Evolutionary conservation across 92 coral and sea anemone species (phyloP), one percentile per base, ranked within the genome.

Genomic region (Paragorgia papillata): DNA sequence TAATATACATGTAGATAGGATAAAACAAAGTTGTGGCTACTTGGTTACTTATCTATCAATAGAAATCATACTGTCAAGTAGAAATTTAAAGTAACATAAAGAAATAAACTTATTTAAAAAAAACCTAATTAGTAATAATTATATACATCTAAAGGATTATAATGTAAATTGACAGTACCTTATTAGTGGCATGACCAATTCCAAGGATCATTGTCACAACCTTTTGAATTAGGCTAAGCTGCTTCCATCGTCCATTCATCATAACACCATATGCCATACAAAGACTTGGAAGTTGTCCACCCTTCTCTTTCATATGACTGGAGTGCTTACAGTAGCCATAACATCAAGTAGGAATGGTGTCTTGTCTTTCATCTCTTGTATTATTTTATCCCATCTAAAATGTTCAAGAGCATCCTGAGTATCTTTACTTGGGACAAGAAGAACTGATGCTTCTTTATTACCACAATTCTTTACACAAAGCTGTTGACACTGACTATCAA

Each of bases 311-410:
- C 0, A 77, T n/a, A n/a, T 56, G 21, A 43, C 35, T 14, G 90
- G 90, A 3, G 71, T 76, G 50, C 69, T 63, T 0, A 82, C 50
- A 13, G 90, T 65, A 2, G 75, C 22, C 13, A 86, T 37, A 27
- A 86, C 17, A 30, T 86, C 90, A 18, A 86, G 37, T n/a, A 86
- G 12, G 22, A 75, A 80, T 15, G 86, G 90, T 29, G 84, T 77
- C 31, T 80, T 82, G 57, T 67, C 79, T 28, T 35, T 35, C 67
- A 68, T 41, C 56, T 80, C 84, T 44, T 56, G 57, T 20, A 80
- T 12, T 20, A 80, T 25, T 26, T 31, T 39, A 17, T 6, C 17
- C 58, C 58, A 51, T 5, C 4, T 3, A 17, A 51, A 51, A 5
- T 17, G 5, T 22, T 6, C 26, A 3, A 51, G 6, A 37, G 5